These are phyloP conservation scores for Chorisops tibialis DNA, from an alignment of 2,888 invertebrate species.

Conservation along the genomic window DNA sequence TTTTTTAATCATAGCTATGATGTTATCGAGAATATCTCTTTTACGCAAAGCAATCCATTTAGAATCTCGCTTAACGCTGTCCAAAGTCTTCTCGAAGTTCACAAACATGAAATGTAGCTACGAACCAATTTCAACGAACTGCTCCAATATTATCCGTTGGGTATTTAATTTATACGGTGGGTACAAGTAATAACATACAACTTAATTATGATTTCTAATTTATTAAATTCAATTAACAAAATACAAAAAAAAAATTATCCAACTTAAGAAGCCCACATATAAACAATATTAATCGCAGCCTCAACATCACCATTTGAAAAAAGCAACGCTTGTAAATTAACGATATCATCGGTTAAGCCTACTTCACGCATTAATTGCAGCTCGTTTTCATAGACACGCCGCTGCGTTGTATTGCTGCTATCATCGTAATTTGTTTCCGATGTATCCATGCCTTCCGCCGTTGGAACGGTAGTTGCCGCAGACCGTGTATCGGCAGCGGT, in stretches of 20 bases:
- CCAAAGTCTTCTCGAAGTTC: too few relatives aligned
- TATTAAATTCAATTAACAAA: background rate
- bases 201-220: background rate
- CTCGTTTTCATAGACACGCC: conserved; percentile 55
- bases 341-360: conserved; percentile 79
- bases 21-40: too few relatives aligned
- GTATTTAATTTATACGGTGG: too few relatives aligned
- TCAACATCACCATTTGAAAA: conserved; percentile 79
- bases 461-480: conserved; percentile 41
- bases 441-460: conserved; percentile 39
- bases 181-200: background rate
- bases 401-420: conserved; percentile 27
- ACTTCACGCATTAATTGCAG: conserved; percentile 84
- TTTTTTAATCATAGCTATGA: too few relatives aligned
- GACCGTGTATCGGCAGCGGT: conserved; percentile 37
- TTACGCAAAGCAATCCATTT: too few relatives aligned
- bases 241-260: conserved; percentile 1
- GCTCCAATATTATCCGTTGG: too few relatives aligned
- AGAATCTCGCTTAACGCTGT: too few relatives aligned
- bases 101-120: too few relatives aligned
- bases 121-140: too few relatives aligned
- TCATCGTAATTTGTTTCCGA: conserved; percentile 30
- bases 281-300: conserved; percentile 85
- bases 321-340: conserved; percentile 80
- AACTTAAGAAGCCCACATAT: conserved; percentile 50